phyloP scores from a whole-genome alignment of 2,113 vertebrate genomes.

The Oostethus manadensis region DNA sequence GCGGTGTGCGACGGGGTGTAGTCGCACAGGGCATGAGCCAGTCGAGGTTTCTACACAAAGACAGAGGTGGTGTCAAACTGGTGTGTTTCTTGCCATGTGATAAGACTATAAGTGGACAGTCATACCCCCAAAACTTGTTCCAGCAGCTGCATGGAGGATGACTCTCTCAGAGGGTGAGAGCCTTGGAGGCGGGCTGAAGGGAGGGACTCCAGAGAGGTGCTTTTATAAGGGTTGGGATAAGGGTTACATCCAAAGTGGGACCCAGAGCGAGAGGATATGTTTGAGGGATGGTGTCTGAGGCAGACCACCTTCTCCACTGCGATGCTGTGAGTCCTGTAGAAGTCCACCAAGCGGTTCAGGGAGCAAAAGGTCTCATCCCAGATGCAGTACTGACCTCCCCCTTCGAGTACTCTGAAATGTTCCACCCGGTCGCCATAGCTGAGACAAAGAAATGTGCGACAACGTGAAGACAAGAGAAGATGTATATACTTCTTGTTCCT shows the following conservation, averaged over 20 bases:
- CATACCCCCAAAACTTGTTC: slow-evolving; percentile 45
- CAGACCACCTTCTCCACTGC: slow-evolving; percentile 75
- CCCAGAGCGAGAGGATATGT: slow-evolving; percentile 21
- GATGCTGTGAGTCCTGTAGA: slow-evolving; percentile 81
- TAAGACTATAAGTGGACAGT: neutral
- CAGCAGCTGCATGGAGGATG: slow-evolving; percentile 6
- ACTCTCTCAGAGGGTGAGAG: slow-evolving; percentile 27
- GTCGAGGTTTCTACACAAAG: slow-evolving; percentile 55
- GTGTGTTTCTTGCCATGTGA: neutral
- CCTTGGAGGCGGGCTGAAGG: slow-evolving; percentile 16
- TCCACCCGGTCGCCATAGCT: slow-evolving; percentile 83
- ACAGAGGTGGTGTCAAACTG: neutral
- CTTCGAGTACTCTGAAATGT: slow-evolving; percentile 86
- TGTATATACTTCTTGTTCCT: neutral
- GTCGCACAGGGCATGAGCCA: slow-evolving; percentile 82
- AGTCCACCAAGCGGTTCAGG: slow-evolving; percentile 86
- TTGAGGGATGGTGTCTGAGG: slow-evolving; percentile 64
- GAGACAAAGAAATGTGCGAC: neutral
- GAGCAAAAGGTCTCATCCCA: slow-evolving; percentile 89
- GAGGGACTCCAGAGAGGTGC: slow-evolving; percentile 46
- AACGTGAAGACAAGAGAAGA: neutral
- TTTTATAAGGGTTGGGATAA: slow-evolving; percentile 61
- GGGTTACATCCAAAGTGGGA: slow-evolving; percentile 43
- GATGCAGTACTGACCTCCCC: slow-evolving; percentile 82
- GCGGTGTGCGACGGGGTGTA: slow-evolving; percentile 68